A percentile compares a stretch with the other conserved stretches of the same genome.
Conservation (phyloP, 2,797 vertebrate genomes). For the Buceros bicornis region DNA sequence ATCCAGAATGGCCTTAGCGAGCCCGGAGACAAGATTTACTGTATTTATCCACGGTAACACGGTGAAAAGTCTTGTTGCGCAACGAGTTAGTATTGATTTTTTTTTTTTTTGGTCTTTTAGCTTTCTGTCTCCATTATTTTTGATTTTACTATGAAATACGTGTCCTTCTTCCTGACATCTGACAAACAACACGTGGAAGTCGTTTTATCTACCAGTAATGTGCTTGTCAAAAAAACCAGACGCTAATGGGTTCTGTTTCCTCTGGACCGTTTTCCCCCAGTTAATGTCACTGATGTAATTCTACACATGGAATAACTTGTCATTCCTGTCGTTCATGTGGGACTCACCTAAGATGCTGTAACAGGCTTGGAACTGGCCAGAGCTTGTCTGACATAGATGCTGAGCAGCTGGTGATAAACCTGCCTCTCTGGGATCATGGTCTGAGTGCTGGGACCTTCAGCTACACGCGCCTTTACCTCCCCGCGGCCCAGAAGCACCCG, state of each 20-base stretch:
- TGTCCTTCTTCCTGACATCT: conserved; percentile 88
- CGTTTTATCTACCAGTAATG: conserved; percentile 89
- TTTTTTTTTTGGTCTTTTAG: conserved; percentile 73
- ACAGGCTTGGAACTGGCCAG: neutral
- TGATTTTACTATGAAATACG: conserved; percentile 91
- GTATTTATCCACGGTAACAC: conserved; percentile 75
- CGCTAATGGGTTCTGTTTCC: conserved; percentile 85
- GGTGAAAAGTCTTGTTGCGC: conserved; percentile 50
- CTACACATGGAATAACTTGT: conserved; percentile 58
- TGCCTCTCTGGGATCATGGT: neutral
- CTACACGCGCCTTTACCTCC: fast-evolving
- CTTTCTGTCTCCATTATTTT: conserved; percentile 91
- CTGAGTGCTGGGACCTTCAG: neutral
- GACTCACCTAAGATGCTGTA: neutral
- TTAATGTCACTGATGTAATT: conserved; percentile 82
- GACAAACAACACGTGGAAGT: conserved; percentile 91
- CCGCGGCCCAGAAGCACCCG: neutral
- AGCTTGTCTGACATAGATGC: neutral
- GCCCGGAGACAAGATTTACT: conserved; percentile 77
- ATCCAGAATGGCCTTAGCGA: neutral
- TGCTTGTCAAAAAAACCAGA: conserved; percentile 87
- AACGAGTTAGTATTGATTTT: conserved; percentile 85
- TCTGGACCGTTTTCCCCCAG: conserved; percentile 68
- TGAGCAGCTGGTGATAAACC: neutral
- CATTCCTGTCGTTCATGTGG: conserved; percentile 28